A percentile compares a stretch with the other conserved stretches of the same genome.
Evolutionary conservation across 2,888 invertebrate species (phyloP).

Genomic region (Catocala sponsa): DNA sequence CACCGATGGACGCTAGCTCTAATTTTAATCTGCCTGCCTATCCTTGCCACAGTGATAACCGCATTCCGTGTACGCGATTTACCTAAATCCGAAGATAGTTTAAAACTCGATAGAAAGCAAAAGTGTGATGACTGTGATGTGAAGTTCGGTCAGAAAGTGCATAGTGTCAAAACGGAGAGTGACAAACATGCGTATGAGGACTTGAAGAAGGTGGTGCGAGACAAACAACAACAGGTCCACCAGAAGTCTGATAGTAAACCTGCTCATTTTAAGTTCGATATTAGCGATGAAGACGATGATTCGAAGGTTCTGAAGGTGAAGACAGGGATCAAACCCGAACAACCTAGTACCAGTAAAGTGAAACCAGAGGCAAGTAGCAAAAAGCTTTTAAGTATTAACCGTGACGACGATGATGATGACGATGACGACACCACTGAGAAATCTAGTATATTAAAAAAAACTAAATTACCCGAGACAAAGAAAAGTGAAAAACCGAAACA

Average conservation of each 20-base stretch:
- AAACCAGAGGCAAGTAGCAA: conserved; percentile 41
- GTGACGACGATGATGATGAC: conserved; percentile 31
- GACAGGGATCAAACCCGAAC: conserved; percentile 54
- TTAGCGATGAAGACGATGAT: conserved; percentile 64
- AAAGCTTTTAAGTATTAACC: conserved; percentile 32
- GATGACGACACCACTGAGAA: conserved; percentile 13
- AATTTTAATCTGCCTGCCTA: conserved; percentile 81
- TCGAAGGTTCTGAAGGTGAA: conserved; percentile 49
- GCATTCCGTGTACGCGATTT: conserved; percentile 86
- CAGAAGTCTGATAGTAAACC: conserved; percentile 62
- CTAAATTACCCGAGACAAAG: conserved; percentile 21
- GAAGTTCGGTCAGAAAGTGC: conserved; percentile 69
- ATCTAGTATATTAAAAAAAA: conserved; percentile 25
- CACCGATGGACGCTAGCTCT: conserved; percentile 81
- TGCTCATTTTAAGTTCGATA: conserved; percentile 57
- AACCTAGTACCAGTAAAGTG: conserved; percentile 43
- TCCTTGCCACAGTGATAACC: conserved; percentile 85
- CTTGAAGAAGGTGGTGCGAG: conserved; percentile 67
- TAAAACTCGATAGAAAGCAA: conserved; percentile 62
- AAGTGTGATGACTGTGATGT: conserved; percentile 82
- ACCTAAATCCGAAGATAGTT: conserved; percentile 71
- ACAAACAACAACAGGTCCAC: conserved; percentile 64
- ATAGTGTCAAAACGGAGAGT: conserved; percentile 78
- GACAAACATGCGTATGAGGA: conserved; percentile 69
- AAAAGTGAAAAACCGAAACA: conserved; percentile 34